Percentiles rank a stretch among this genome's conserved stretches.
Evolutionary conservation across 1,140 invertebrate genomes (phyloP).

Genomic region (Venustaconcha ellipsiformis): DNA sequence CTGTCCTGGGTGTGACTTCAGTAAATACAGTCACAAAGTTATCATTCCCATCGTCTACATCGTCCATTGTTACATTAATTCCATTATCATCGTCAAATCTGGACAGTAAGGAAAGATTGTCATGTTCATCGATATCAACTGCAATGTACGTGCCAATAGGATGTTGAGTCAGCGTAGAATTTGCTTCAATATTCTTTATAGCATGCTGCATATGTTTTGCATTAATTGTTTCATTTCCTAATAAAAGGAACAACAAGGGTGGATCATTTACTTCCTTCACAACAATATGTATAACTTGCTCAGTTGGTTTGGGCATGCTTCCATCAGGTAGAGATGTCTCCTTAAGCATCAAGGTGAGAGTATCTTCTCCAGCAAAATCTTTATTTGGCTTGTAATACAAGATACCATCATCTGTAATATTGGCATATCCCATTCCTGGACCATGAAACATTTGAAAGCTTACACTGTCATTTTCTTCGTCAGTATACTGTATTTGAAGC

Average conservation of each 20-base stretch:
- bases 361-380: neutral
- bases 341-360: neutral
- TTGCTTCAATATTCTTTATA: too few species aligned
- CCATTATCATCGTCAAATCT: too few species aligned
- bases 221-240: neutral
- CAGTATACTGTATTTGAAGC: neutral
- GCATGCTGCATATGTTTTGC: neutral
- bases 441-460: neutral
- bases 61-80: too few species aligned
- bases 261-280: slow-evolving; percentile 2
- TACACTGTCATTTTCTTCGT: neutral
- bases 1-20: too few species aligned
- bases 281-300: neutral
- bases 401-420: neutral
- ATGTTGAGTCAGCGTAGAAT: too few species aligned
- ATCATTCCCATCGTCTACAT: too few species aligned
- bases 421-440: neutral
- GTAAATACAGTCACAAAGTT: too few species aligned
- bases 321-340: neutral
- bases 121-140: too few species aligned
- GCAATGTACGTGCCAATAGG: too few species aligned
- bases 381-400: neutral
- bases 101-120: too few species aligned
- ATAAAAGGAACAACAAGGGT: neutral
- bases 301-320: neutral